Base-by-base conservation (phyloP, 2,888 invertebrate species). In the Drepana falcataria region DNA sequence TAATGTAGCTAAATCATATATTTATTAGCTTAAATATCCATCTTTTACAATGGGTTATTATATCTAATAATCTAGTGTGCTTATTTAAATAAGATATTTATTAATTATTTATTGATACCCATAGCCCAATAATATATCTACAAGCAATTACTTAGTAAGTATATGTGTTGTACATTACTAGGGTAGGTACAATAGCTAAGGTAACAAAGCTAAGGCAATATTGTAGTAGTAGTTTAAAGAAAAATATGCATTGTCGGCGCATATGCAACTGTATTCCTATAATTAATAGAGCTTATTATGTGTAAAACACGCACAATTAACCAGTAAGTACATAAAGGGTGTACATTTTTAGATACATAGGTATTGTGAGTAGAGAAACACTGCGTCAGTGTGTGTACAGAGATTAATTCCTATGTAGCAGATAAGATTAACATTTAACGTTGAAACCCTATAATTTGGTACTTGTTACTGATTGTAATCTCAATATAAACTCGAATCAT, bases 381-480 rank as follows among this genome's bases (percentile, higher is more conserved):
- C 49, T 33, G 54, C 56, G 53, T 35, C 49, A 48, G 53, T 53
- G 52, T 37, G 54, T 49, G 69, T 64, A 54, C 63, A 64, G 70
- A 68, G 68, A 64, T 71, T 68, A 52, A 63, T 63, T 60, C 59
- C 53, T 59, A 60, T 51, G 41, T 64, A 60, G 55, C 48, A 47
- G 57, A 63, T 67, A 63, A 57, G 60, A 66, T 4, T 37, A 37
- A 5, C 37, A 59, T 65, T 67, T 67, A 60, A 63, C 40, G 21
- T 21, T 21, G 21, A 21, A 21, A 21, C 21, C 21, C 21, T 62
- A 55, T 58, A 61, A 55, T 48, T 55, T 54, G 37, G 52, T 53
- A 51, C 44, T 49, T 61, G 61, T 67, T 51, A 21, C 58, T 59
- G 66, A 73, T 73, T 73, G 67, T 68, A 71, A 75, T 75, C 74